Base-by-base conservation (phyloP, 2,113 vertebrate genomes). In the Ochotona curzoniae region DNA sequence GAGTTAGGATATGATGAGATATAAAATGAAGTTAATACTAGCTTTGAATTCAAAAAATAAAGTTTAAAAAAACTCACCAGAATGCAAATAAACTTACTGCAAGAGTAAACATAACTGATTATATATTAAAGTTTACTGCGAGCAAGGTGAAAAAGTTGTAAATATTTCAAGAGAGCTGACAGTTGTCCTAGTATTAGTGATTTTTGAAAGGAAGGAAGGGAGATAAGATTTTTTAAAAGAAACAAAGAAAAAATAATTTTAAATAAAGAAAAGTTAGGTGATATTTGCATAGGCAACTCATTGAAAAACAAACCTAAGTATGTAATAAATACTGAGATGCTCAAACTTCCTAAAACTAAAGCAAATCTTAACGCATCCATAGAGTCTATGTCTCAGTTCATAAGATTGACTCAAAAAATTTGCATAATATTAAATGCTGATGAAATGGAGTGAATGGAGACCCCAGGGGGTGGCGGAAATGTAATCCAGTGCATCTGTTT, bases 11-110 rank as follows among this genome's bases (percentile, higher is more conserved):
- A 71, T 83, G 64, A 57, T 4, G 30, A 67, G 20, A 69, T 51
- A 92, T 61, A 90, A 74, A 90, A 83, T 75, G n/a, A 82, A 78
- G 70, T 30, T 93, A 78, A 60, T 82, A 35, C 60, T 30, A 74
- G 54, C 49, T 21, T 25, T 87, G 25, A 67, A 89, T 44, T 71
- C 47, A 86, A 85, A 70, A 63, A 66, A 25, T 70, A 57, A 4
- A 8, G 60, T 83, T 47, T 32, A 83, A 86, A 32, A 49, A 94
- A 79, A 78, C 35, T 18, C 2, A 47, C 47, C 23, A 47, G 44
- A 87, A 80, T 35, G 30, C 28, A 80, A 69, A 35, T 69, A 57
- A 9, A 9, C 2, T 64, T 38, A 11, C 51, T 74, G 13, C 86
- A 70, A 83, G 32, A 2, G n/a, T 78, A 64, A 79, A 69, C 25